Conservation (phyloP, 2,797 vertebrate species). For the Fistularia tabacaria region DNA sequence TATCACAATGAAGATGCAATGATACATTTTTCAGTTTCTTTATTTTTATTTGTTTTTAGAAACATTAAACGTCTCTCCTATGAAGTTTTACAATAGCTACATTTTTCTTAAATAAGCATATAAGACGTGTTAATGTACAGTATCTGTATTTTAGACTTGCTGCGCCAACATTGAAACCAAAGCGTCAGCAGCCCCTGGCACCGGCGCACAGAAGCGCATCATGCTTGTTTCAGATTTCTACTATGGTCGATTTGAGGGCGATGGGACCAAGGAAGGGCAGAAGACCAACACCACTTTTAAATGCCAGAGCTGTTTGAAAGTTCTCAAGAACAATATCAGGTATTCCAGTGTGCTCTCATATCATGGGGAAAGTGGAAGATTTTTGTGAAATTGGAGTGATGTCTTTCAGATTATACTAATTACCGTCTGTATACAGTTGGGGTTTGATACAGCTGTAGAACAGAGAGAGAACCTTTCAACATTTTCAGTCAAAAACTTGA, state of each 20-base stretch:
- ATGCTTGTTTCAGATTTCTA: constrained; percentile 98
- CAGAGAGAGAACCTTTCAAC: too few species aligned
- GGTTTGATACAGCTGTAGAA: too few species aligned
- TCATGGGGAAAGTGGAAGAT: not conserved
- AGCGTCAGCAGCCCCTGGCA: constrained; percentile 55
- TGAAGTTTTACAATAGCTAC: too few species aligned
- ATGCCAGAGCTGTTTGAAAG: constrained; percentile 95
- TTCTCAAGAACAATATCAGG: constrained; percentile 98
- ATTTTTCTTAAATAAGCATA: too few species aligned
- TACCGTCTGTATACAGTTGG: too few species aligned
- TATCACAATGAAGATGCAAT: too few species aligned
- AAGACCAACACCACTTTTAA: constrained; percentile 91
- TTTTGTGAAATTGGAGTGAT: too few species aligned
- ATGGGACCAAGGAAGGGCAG: constrained; percentile 71
- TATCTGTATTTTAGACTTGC: constrained; percentile 76
- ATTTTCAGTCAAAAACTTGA: not conserved
- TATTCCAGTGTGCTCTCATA: constrained; percentile 48
- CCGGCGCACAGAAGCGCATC: constrained; percentile 80
- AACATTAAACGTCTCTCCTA: too few species aligned
- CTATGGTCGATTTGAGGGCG: constrained; percentile 89
- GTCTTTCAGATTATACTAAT: too few species aligned
- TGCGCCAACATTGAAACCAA: constrained; percentile 73
- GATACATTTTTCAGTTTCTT: too few species aligned
- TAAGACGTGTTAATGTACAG: constrained; percentile 7
- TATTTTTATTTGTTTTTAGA: too few species aligned